Percentiles rank a stretch among this genome's conserved stretches.
Evolutionary conservation across 2,113 vertebrate genomes (phyloP).

Genomic region (Sorex fumeus): DNA sequence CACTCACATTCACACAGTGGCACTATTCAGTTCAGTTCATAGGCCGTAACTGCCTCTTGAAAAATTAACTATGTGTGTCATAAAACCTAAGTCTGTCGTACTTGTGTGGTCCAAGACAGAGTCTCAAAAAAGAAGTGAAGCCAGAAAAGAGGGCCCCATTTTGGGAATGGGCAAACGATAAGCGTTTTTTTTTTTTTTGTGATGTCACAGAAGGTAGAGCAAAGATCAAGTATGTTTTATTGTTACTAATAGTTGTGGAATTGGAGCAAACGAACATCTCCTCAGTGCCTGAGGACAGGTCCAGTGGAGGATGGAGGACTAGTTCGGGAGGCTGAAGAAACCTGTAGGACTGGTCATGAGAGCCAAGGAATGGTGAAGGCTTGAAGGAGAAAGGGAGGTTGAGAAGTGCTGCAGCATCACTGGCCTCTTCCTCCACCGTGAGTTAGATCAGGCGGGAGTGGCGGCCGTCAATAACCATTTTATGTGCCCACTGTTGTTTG

Average conservation of each 20-base stretch:
- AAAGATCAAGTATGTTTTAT: neutral
- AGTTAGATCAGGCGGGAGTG: neutral
- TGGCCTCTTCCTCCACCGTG: neutral
- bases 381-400: neutral
- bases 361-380: neutral
- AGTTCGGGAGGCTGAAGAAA: neutral
- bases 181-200: neutral
- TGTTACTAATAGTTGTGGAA: neutral
- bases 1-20: neutral
- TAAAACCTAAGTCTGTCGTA: neutral
- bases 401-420: neutral
- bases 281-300: neutral
- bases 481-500: neutral
- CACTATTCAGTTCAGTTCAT: neutral
- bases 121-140: neutral
- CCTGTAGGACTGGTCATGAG: neutral
- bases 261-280: neutral
- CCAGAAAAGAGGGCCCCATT: neutral
- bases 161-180: neutral
- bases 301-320: neutral
- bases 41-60: neutral
- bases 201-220: neutral
- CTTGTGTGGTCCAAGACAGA: neutral
- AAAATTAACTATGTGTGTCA: neutral
- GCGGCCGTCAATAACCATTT: neutral